A percentile compares a stretch with the other conserved stretches of the same genome.
These are phyloP conservation scores for Bombyx mandarina DNA, from an alignment of 1,140 invertebrate genomes.

Conservation along the genomic window DNA sequence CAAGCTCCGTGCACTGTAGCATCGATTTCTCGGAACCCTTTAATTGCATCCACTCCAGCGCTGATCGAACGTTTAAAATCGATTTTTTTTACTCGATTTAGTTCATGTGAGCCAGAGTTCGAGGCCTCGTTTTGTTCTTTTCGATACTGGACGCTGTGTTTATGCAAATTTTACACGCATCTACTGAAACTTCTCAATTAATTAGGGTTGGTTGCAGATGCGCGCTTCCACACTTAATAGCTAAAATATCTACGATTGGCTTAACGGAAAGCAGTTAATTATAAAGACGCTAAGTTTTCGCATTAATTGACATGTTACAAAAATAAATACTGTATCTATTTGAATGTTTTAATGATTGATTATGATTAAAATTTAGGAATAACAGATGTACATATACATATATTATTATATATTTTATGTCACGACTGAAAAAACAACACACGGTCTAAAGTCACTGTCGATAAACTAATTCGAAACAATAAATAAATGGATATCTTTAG, in stretches of 20 bases:
- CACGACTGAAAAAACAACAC: too few relatives aligned
- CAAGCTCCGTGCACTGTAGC: constrained; percentile 30
- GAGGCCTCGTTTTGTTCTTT: constrained; percentile 53
- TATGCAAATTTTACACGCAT: constrained; percentile 68
- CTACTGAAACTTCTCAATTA: constrained; percentile 67
- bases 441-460: too few relatives aligned
- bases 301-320: too few relatives aligned
- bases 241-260: too few relatives aligned
- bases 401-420: too few relatives aligned
- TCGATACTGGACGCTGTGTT: constrained; percentile 58
- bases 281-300: too few relatives aligned
- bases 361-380: too few relatives aligned
- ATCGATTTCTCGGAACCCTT: constrained; percentile 58
- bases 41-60: constrained; percentile 61
- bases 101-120: constrained; percentile 48
- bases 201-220: constrained; percentile 41
- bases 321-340: too few relatives aligned
- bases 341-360: too few relatives aligned
- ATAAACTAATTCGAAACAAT: too few relatives aligned
- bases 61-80: constrained; percentile 68
- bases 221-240: background rate
- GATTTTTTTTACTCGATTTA: constrained; percentile 67
- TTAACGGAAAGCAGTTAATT: too few relatives aligned
- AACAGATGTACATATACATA: too few relatives aligned
- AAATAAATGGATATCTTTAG: constrained; percentile 4